Conservation (phyloP, 2,797 vertebrate species). For the Urophycis tenuis region DNA sequence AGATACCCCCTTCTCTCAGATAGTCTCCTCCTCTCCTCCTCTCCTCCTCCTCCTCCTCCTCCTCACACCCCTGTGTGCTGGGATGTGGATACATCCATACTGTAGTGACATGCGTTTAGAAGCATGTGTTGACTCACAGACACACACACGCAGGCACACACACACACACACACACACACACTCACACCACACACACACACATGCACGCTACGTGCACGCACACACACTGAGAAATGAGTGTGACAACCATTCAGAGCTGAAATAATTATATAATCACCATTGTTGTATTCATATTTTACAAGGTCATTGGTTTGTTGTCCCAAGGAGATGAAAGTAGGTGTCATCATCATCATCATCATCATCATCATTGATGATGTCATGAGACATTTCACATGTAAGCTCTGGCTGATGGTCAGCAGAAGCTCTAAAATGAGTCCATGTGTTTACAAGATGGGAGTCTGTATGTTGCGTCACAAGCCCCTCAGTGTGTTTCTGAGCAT, state of each 20-base stretch:
- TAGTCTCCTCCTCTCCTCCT: constrained; percentile 32
- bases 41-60: constrained; percentile 16
- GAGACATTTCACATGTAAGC: not conserved
- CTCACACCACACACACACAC: not conserved
- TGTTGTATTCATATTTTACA: not conserved
- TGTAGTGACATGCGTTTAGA: constrained; percentile 30
- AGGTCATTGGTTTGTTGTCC: no score
- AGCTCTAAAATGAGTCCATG: not conserved
- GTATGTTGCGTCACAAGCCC: not conserved
- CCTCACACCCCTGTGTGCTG: constrained; percentile 21
- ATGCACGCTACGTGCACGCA: not conserved
- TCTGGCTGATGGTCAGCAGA: no score
- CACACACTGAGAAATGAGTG: not conserved
- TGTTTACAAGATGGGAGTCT: not conserved
- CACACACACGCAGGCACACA: constrained; percentile 15
- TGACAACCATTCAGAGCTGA: not conserved
- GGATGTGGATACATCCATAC: constrained; percentile 10
- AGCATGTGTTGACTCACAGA: constrained; percentile 2
- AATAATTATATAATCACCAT: not conserved
- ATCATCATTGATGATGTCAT: not conserved
- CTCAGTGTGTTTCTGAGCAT: no score
- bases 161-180: not conserved
- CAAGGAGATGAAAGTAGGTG: no score
- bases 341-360: not conserved
- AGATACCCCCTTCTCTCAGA: constrained; percentile 34